These are phyloP conservation scores for Amphipyra berbera DNA, from an alignment of 2,888 invertebrate genomes.

Conservation along the genomic window DNA sequence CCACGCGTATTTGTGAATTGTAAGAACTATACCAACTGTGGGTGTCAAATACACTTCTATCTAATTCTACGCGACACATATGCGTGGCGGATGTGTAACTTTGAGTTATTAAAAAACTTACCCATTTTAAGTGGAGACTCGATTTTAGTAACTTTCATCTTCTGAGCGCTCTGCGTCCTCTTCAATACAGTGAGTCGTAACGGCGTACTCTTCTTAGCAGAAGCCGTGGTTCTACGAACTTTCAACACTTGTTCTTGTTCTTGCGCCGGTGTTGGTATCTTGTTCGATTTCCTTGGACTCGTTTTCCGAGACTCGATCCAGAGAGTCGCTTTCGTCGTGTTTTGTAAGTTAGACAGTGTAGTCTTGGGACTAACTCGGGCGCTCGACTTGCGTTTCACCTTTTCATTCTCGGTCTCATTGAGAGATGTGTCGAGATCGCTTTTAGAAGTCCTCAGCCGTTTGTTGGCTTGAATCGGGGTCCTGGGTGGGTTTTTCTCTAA, in stretches of 20 bases:
- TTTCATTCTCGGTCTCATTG: conserved; percentile 38
- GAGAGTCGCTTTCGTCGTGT: conserved; percentile 74
- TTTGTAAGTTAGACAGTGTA: conserved; percentile 25
- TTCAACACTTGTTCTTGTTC: neutral
- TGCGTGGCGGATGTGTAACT: too few relatives aligned
- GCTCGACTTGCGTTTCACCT: conserved; percentile 37
- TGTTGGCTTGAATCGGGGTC: conserved; percentile 28
- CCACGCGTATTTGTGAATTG: too few relatives aligned
- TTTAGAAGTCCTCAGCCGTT: conserved; percentile 42
- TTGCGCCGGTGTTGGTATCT: conserved; percentile 12
- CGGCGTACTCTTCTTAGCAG: conserved; percentile 62
- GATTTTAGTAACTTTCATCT: conserved; percentile 70
- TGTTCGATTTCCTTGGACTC: conserved; percentile 54
- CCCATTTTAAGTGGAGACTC: conserved; percentile 73
- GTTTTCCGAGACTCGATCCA: conserved; percentile 81
- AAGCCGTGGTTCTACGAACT: conserved; percentile 18
- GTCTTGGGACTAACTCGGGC: conserved; percentile 29
- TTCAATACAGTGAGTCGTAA: conserved; percentile 70
- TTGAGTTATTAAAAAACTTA: conserved; percentile 45
- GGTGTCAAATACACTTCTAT: too few relatives aligned
- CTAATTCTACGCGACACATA: too few relatives aligned
- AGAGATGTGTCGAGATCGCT: conserved; percentile 39
- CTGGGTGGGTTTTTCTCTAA: conserved; percentile 31
- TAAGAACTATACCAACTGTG: too few relatives aligned
- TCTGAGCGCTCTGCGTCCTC: conserved; percentile 62